Percentiles rank a stretch among this genome's conserved stretches.
These are phyloP conservation scores for Zaprionus lineosus DNA, from an alignment of 2,888 invertebrate genomes.

Conservation along the genomic window DNA sequence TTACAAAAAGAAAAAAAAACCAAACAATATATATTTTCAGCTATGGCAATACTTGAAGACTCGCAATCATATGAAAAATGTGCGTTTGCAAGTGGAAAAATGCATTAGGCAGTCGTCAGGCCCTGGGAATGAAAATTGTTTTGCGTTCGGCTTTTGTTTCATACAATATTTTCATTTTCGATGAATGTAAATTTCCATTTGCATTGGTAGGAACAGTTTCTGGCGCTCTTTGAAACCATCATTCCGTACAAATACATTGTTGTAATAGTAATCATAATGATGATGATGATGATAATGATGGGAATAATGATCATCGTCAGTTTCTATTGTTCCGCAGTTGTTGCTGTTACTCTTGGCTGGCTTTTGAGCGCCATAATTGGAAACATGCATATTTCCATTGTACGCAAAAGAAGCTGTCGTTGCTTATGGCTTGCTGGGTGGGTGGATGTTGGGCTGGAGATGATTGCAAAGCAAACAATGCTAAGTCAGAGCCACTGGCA, in stretches of 20 bases:
- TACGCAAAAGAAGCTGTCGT: slow-evolving; percentile 35
- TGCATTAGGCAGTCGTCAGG: slow-evolving; percentile 45
- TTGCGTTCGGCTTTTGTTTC: slow-evolving; percentile 26
- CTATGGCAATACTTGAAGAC: too few relatives aligned
- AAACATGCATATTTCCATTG: slow-evolving; percentile 75
- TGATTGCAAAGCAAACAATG: slow-evolving; percentile 77
- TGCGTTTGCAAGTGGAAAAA: slow-evolving; percentile 46
- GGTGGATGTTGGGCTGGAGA: slow-evolving; percentile 14
- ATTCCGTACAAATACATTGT: too few relatives aligned
- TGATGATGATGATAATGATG: slow-evolving; percentile 1
- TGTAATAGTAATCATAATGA: slow-evolving; percentile 17
- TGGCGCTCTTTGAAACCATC: slow-evolving; percentile 31
- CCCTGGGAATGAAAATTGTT: background rate
- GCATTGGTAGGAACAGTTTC: slow-evolving; percentile 19
- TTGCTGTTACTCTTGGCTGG: slow-evolving; percentile 51
- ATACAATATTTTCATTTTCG: slow-evolving; percentile 41
- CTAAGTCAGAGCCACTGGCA: slow-evolving; percentile 66
- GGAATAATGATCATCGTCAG: slow-evolving; percentile 2
- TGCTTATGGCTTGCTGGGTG: slow-evolving; percentile 3
- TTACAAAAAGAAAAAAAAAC: background rate
- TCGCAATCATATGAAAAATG: background rate
- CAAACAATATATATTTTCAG: background rate
- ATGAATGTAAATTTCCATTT: slow-evolving; percentile 66
- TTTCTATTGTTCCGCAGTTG: slow-evolving; percentile 43
- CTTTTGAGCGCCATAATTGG: slow-evolving; percentile 76